Conservation (phyloP, 2,113 vertebrate genomes). For the Alligator mississippiensis region DNA sequence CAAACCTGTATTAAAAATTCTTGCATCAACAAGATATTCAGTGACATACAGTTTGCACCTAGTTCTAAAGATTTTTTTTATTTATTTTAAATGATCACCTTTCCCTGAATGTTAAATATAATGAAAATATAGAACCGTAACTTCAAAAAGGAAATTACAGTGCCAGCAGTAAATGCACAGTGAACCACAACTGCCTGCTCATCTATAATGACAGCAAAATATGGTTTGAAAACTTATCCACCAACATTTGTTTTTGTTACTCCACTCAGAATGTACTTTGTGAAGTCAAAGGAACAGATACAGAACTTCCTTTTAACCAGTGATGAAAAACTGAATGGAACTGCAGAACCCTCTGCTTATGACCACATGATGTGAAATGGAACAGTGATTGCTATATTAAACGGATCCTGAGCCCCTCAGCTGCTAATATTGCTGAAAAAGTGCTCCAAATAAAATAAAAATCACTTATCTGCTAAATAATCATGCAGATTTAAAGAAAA, state of each 20-base stretch:
- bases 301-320: constrained; percentile 61
- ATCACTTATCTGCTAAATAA: constrained; percentile 72
- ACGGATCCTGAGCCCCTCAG: constrained; percentile 77
- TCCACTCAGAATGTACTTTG: constrained; percentile 45
- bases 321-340: constrained; percentile 60
- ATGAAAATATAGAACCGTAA: constrained; percentile 74
- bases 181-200: constrained; percentile 68
- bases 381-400: constrained; percentile 68
- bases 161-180: constrained; percentile 82
- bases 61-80: constrained; percentile 69
- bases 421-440: constrained; percentile 82
- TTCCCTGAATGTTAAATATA: constrained; percentile 82
- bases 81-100: constrained; percentile 77
- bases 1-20: constrained; percentile 67
- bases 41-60: constrained; percentile 71
- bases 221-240: constrained; percentile 59
- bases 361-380: constrained; percentile 55
- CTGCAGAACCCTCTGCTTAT: constrained; percentile 59
- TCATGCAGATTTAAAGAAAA: constrained; percentile 71
- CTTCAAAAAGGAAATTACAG: constrained; percentile 78
- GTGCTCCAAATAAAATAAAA: constrained; percentile 75
- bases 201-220: constrained; percentile 64
- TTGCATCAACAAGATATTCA: constrained; percentile 55
- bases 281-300: constrained; percentile 63
- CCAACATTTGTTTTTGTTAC: constrained; percentile 49